Conservation (phyloP, 2,888 invertebrate species). For the Gonocerus acuteangulatus region DNA sequence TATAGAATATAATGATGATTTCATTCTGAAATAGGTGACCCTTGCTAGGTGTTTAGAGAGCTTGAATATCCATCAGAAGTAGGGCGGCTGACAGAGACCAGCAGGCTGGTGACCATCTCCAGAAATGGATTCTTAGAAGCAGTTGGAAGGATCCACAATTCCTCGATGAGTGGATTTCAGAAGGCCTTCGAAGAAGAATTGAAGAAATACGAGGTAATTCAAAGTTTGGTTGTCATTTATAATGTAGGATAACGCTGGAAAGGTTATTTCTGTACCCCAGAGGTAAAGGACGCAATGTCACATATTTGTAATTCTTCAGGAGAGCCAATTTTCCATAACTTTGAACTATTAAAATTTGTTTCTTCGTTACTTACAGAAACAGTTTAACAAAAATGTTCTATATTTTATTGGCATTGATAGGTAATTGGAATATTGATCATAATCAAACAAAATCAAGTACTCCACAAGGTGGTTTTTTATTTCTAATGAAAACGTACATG, state of each 20-base stretch:
- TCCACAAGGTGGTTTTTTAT: too few species aligned
- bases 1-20: neutral
- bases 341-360: too few species aligned
- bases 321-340: too few species aligned
- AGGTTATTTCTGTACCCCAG: too few species aligned
- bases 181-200: slow-evolving; percentile 19
- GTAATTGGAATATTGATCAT: too few species aligned
- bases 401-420: too few species aligned
- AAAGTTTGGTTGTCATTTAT: neutral
- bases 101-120: slow-evolving; percentile 45
- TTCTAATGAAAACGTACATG: too few species aligned
- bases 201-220: slow-evolving; percentile 25
- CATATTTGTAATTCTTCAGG: too few species aligned
- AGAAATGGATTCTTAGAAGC: slow-evolving; percentile 53
- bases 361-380: too few species aligned
- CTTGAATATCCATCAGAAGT: slow-evolving; percentile 72
- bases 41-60: slow-evolving; percentile 61
- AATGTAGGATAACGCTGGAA: neutral
- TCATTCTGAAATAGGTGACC: slow-evolving; percentile 7
- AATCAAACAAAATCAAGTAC: too few species aligned
- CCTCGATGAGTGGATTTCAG: slow-evolving; percentile 7
- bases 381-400: too few species aligned
- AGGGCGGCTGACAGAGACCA: slow-evolving; percentile 51
- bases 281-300: too few species aligned
- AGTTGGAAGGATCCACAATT: slow-evolving; percentile 46